These are phyloP conservation scores for Hirtodrosophila cameraria DNA, from an alignment of 2,888 invertebrate genomes.

Conservation along the genomic window DNA sequence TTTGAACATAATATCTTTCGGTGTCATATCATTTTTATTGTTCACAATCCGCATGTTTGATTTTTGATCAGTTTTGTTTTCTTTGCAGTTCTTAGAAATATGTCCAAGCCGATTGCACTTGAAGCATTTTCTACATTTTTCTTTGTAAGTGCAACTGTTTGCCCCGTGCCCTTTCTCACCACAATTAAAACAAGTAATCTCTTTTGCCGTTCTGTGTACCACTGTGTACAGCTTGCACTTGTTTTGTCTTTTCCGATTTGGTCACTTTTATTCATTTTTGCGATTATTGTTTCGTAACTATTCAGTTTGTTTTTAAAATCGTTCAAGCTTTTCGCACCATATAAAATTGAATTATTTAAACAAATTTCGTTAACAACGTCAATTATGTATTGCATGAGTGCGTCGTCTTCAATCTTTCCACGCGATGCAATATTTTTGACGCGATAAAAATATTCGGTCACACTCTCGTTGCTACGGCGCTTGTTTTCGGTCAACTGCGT, in stretches of 20 bases:
- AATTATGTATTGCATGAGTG: not conserved
- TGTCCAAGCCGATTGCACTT: not conserved
- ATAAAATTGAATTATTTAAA: not conserved
- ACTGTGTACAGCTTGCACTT: not conserved
- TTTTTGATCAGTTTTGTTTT: not conserved
- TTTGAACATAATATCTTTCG: not conserved
- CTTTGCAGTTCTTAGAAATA: not conserved
- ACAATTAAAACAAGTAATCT: not conserved
- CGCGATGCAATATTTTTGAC: not conserved
- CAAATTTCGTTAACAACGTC: not conserved
- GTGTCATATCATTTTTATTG: not conserved
- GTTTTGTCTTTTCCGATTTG: not conserved
- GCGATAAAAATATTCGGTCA: not conserved
- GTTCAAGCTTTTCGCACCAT: not conserved
- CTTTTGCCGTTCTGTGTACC: not conserved
- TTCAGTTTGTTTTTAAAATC: not conserved
- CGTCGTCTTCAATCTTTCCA: slow-evolving; percentile 1
- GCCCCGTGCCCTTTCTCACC: not conserved
- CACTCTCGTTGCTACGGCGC: not conserved
- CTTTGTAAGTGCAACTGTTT: not conserved
- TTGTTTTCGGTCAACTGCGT: too few species aligned
- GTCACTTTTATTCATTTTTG: not conserved
- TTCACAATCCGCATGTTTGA: too few species aligned
- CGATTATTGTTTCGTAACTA: not conserved
- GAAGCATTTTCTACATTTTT: slow-evolving; percentile 1